Conservation (phyloP, 2,888 invertebrate species). For the Drosophila mimica region DNA sequence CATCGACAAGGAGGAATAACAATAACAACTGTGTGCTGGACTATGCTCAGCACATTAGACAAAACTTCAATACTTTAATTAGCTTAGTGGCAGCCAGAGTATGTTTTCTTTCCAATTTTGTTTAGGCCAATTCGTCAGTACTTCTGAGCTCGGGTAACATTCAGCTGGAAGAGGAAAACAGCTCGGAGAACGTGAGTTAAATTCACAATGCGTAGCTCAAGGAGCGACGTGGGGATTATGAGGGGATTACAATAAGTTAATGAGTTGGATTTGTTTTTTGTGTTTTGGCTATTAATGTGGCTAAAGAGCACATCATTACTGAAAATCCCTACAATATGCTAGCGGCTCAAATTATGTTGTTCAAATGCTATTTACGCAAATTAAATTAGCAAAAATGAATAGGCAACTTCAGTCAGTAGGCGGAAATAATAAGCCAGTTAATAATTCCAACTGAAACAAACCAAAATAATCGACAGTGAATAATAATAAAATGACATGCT, state of each 20-base stretch:
- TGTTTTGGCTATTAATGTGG: conserved; percentile 40
- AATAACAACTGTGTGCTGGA: conserved; percentile 19
- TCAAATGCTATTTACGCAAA: conserved; percentile 30
- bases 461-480: not conserved
- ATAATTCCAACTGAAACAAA: not conserved
- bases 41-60: conserved; percentile 59
- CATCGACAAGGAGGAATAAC: conserved; percentile 25
- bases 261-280: conserved; percentile 34
- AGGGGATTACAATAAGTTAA: conserved; percentile 51
- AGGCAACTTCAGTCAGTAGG: not conserved
- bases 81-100: conserved; percentile 39
- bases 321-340: conserved; percentile 32
- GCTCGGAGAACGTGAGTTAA: conserved; percentile 40
- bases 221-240: conserved; percentile 42
- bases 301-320: conserved; percentile 54
- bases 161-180: not conserved
- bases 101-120: conserved; percentile 1
- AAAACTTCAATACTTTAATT: conserved; percentile 66
- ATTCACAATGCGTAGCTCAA: conserved; percentile 37
- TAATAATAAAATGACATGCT: not conserved
- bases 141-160: not conserved
- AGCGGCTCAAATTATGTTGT: conserved; percentile 18
- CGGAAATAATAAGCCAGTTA: conserved; percentile 3
- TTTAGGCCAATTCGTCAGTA: conserved; percentile 8
- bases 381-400: conserved; percentile 26